A percentile compares a stretch with the other conserved stretches of the same genome.
These are phyloP conservation scores for Clepsis dumicolana DNA, from an alignment of 2,888 invertebrate species.

Conservation along the genomic window DNA sequence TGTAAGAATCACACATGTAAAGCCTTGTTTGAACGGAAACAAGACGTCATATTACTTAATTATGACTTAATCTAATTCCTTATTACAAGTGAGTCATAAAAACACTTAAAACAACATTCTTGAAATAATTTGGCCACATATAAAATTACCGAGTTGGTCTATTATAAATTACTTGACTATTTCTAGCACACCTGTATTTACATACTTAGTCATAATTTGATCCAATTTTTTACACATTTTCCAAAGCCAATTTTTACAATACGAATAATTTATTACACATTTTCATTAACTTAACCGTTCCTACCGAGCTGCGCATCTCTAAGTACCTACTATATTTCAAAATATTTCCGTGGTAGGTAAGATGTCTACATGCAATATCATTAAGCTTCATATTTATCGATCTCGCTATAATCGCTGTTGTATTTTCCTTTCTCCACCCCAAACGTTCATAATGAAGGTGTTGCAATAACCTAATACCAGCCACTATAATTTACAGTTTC, in stretches of 20 bases:
- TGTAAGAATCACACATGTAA: constrained; percentile 15
- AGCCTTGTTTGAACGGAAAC: constrained; percentile 42
- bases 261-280: background rate
- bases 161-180: background rate
- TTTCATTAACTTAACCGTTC: background rate
- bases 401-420: background rate
- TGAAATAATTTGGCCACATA: constrained; percentile 25
- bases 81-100: constrained; percentile 44
- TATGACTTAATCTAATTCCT: constrained; percentile 44
- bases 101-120: constrained; percentile 37
- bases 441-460: constrained; percentile 29
- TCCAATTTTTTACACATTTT: no score
- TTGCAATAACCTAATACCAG: constrained; percentile 28
- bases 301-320: background rate
- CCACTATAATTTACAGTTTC: constrained; percentile 29
- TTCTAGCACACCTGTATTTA: background rate
- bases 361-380: no score
- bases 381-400: background rate
- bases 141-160: background rate
- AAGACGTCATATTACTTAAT: constrained; percentile 43
- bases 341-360: background rate
- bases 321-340: background rate
- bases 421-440: background rate
- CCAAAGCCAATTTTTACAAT: background rate
- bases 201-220: background rate